Conservation (phyloP, 1,140 invertebrate species). For the Diploscapter pachys region DNA sequence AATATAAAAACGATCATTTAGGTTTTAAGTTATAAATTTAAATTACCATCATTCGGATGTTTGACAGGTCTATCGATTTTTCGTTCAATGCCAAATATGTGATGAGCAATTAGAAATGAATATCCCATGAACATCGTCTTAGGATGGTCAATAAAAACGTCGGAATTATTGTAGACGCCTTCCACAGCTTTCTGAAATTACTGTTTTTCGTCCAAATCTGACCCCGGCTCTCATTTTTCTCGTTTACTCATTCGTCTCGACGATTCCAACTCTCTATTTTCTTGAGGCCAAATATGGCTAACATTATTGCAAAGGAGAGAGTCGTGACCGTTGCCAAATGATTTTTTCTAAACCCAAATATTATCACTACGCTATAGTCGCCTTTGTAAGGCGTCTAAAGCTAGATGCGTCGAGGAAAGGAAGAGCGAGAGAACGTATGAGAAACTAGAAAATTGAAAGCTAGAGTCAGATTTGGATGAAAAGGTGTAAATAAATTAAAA, state of each 20-base stretch:
- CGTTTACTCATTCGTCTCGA: too few relatives aligned
- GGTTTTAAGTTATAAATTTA: neutral
- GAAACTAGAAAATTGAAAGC: neutral
- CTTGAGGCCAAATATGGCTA: too few relatives aligned
- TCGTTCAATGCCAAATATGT: slow-evolving; percentile 26
- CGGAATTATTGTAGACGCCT: slow-evolving; percentile 18
- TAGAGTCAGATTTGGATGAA: neutral
- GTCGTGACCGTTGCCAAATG: neutral
- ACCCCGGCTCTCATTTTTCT: too few relatives aligned
- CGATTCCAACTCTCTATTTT: too few relatives aligned
- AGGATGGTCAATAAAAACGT: slow-evolving; percentile 30
- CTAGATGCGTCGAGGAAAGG: neutral
- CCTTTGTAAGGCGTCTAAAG: neutral
- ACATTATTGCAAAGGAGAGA: too few relatives aligned
- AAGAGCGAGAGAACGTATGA: neutral
- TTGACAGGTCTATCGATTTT: slow-evolving; percentile 11
- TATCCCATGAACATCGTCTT: slow-evolving; percentile 22
- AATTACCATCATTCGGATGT: slow-evolving; percentile 2
- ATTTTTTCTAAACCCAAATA: slow-evolving; percentile 8
- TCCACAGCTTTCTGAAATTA: slow-evolving; percentile 29
- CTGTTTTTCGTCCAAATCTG: too few relatives aligned
- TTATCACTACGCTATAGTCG: too few relatives aligned
- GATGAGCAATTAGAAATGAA: slow-evolving; percentile 21
- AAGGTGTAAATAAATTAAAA: neutral
- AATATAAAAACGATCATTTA: too few relatives aligned